Percentiles rank a stretch among this genome's conserved stretches.
These are phyloP conservation scores for Elephantulus edwardii DNA, from an alignment of 2,113 vertebrate genomes.

Conservation along the genomic window DNA sequence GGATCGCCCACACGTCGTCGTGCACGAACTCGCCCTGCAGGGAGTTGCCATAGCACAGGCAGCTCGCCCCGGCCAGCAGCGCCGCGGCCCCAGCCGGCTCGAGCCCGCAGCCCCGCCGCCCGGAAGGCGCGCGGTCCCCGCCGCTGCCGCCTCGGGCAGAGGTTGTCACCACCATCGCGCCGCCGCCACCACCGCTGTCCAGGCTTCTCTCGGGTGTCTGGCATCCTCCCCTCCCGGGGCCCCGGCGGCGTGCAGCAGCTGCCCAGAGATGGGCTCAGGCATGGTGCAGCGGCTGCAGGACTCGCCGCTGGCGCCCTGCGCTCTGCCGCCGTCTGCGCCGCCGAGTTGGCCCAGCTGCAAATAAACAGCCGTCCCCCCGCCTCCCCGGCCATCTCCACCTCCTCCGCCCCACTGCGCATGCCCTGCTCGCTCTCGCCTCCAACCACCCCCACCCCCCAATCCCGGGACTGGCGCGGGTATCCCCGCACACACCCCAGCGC, in stretches of 20 bases:
- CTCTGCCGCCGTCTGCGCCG: constrained; percentile 70
- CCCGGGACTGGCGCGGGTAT: not conserved
- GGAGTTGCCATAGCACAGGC: constrained; percentile 91
- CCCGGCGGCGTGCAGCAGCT: constrained; percentile 43
- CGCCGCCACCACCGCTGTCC: constrained; percentile 36
- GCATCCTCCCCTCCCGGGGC: constrained; percentile 62
- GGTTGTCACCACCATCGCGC: constrained; percentile 69
- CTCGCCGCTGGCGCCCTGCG: constrained; percentile 58
- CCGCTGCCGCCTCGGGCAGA: constrained; percentile 50
- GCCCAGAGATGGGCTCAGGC: constrained; percentile 53
- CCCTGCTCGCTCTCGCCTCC: constrained; percentile 15
- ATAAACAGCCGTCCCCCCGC: constrained; percentile 80
- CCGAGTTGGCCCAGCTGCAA: constrained; percentile 76
- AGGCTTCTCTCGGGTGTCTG: constrained; percentile 39
- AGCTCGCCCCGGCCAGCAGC: constrained; percentile 85
- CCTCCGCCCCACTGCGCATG: constrained; percentile 70
- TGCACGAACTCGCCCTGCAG: constrained; percentile 95
- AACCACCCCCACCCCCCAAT: not conserved
- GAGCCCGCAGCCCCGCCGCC: constrained; percentile 59
- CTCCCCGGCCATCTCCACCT: constrained; percentile 72
- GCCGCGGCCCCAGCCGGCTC: constrained; percentile 63
- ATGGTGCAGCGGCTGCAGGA: constrained; percentile 43
- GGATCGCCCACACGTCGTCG: constrained; percentile 97
- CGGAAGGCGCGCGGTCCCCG: constrained; percentile 64
- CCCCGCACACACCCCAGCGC: not conserved